phyloP scores from a whole-genome alignment of 2,797 vertebrate genomes.

The Mormyrus hasselquistii region DNA sequence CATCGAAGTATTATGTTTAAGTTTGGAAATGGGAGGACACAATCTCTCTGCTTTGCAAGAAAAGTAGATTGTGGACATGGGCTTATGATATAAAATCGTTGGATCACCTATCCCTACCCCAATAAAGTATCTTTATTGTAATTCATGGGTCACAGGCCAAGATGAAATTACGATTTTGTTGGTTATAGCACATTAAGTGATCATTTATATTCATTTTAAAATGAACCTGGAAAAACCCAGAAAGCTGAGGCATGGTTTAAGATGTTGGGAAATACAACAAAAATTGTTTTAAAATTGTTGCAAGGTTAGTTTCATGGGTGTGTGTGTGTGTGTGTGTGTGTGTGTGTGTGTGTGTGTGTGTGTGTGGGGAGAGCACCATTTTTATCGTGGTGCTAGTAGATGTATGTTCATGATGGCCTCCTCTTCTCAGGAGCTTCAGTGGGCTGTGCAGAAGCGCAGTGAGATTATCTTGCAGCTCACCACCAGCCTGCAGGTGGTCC shows the following conservation, averaged over 20 bases:
- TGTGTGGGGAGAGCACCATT: not conserved
- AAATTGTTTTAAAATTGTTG: not conserved
- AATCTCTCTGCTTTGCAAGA: not conserved
- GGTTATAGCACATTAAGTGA: not conserved
- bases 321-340: too few relatives aligned
- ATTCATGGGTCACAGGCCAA: not conserved
- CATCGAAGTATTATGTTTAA: not conserved
- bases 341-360: too few relatives aligned
- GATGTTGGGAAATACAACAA: not conserved
- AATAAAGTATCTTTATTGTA: not conserved
- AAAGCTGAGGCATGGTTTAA: not conserved
- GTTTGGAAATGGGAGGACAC: not conserved
- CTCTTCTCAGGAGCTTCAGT: slow-evolving; percentile 43
- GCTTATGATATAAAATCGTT: not conserved
- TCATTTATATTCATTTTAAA: not conserved
- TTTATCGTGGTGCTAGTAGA: not conserved
- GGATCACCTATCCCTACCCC: not conserved
- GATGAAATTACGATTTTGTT: not conserved
- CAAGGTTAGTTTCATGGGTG: not conserved
- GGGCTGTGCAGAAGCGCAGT: slow-evolving; percentile 58
- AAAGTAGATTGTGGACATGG: not conserved
- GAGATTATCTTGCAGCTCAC: slow-evolving; percentile 60
- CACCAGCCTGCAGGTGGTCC: slow-evolving; percentile 64
- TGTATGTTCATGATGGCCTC: not conserved
- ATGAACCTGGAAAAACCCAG: not conserved